Evolutionary conservation across 2,888 invertebrate species (phyloP), one percentile per base, ranked within the genome.

Genomic region (Eupithecia centaureata): DNA sequence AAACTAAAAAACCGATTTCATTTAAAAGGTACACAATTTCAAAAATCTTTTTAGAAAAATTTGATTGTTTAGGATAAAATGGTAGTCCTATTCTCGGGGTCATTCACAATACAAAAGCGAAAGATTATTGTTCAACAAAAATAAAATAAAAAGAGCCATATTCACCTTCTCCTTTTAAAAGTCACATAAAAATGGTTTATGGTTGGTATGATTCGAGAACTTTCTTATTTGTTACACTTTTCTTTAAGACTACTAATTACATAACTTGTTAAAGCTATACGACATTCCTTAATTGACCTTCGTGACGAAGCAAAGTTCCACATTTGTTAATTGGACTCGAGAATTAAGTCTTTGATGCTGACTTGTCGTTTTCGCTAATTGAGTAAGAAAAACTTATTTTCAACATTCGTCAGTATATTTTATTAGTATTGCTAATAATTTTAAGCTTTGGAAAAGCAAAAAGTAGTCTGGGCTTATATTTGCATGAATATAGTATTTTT

Each of bases 301-400:
- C 76, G 77, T 78, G 79, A 83, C 81, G 79, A 76, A 76, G 81
- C 80, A 73, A 78, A 86, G 81, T 86, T 83, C 76, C 81, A 85
- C 84, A 82, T 84, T 85, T 82, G 85, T 83, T 85, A 85, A 85
- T 86, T 87, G 83, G 81, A 84, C 80, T 83, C 74, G 77, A 81
- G 79, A 83, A 82, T 84, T 82, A 80, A 73, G 73, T 81, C 80
- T 80, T 79, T 73, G 70, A 72, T 76, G 78, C 77, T 73, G 75
- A 76, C 68, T 72, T 69, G 71, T 68, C 72, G 71, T 60, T 69
- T 70, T 73, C 65, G 62, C 61, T 74, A 76, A 74, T 76, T 77
- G 73, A 68, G 70, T 70, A 72, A 62, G 72, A 74, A 73, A 72
- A 70, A 70, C 74, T 68, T 73, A 71, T 68, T 72, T 72, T 73